phyloP scores from a whole-genome alignment of 2,888 invertebrate species.

The Morpho achilles region DNA sequence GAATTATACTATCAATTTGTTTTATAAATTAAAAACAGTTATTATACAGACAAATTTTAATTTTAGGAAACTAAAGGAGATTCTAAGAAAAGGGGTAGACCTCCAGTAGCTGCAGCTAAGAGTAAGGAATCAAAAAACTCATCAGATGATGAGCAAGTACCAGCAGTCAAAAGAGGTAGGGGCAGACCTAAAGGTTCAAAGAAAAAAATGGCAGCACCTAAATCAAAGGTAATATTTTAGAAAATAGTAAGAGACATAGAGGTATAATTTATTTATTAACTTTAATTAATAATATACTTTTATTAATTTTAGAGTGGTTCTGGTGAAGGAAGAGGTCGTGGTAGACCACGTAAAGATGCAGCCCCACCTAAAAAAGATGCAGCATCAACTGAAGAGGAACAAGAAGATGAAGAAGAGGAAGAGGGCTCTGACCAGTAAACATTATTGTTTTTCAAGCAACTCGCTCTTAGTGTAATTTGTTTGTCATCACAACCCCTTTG shows the following conservation, averaged over 20 bases:
- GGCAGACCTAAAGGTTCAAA: slow-evolving; percentile 78
- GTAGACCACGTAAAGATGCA: slow-evolving; percentile 71
- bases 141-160: slow-evolving; percentile 75
- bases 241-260: not conserved
- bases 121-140: slow-evolving; percentile 76
- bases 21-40: slow-evolving; percentile 1
- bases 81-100: slow-evolving; percentile 69
- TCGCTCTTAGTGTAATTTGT: slow-evolving; percentile 71
- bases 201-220: slow-evolving; percentile 68
- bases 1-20: slow-evolving; percentile 25
- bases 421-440: slow-evolving; percentile 76
- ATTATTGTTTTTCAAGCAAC: slow-evolving; percentile 50
- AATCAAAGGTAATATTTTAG: slow-evolving; percentile 56
- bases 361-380: slow-evolving; percentile 73
- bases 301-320: slow-evolving; percentile 47
- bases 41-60: slow-evolving; percentile 5
- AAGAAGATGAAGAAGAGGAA: slow-evolving; percentile 73
- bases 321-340: slow-evolving; percentile 67
- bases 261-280: not conserved
- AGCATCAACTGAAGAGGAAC: slow-evolving; percentile 70
- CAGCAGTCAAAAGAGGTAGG: slow-evolving; percentile 75
- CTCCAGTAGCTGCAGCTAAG: slow-evolving; percentile 59
- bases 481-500: slow-evolving; percentile 61
- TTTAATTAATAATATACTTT: not conserved
- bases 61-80: slow-evolving; percentile 70